A percentile compares a stretch with the other conserved stretches of the same genome.
Evolutionary conservation across 1,140 invertebrate genomes (phyloP).

Genomic region (Trachelipus rathkii): DNA sequence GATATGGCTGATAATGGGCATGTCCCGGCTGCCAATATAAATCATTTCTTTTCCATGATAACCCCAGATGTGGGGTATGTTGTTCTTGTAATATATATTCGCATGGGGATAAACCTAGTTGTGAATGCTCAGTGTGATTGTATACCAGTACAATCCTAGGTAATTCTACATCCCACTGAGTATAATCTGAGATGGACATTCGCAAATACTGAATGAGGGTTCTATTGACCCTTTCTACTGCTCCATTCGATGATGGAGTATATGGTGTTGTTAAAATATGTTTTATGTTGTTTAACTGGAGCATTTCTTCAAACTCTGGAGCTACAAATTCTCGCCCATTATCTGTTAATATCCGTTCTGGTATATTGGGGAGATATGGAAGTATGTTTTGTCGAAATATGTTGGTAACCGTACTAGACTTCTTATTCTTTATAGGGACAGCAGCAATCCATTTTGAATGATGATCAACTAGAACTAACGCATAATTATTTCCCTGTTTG

Average conservation of each 20-base stretch:
- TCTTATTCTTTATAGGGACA: not conserved
- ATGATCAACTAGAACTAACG: not conserved
- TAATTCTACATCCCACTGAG: not conserved
- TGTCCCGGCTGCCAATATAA: too few relatives aligned
- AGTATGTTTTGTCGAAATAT: not conserved
- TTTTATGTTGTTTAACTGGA: too few relatives aligned
- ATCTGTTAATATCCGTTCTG: not conserved
- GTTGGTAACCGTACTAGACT: not conserved
- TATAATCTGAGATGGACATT: not conserved
- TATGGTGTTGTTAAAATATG: slow-evolving; percentile 3
- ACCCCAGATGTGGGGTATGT: too few relatives aligned
- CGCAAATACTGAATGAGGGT: slow-evolving; percentile 1
- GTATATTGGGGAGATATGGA: not conserved
- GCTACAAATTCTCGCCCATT: slow-evolving; percentile 12
- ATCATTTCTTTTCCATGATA: too few relatives aligned
- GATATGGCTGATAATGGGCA: too few relatives aligned
- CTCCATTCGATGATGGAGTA: slow-evolving; percentile 4
- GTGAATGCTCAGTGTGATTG: not conserved
- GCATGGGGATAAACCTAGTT: not conserved
- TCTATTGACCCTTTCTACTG: not conserved
- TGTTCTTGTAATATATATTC: too few relatives aligned
- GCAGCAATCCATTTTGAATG: slow-evolving; percentile 11
- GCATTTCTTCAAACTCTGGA: not conserved
- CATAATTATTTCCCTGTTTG: not conserved
- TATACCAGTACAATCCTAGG: not conserved